Percentiles rank a stretch among this genome's conserved stretches.
These are phyloP conservation scores for Datnioides undecimradiatus DNA, from an alignment of 2,113 vertebrate species.

Conservation along the genomic window DNA sequence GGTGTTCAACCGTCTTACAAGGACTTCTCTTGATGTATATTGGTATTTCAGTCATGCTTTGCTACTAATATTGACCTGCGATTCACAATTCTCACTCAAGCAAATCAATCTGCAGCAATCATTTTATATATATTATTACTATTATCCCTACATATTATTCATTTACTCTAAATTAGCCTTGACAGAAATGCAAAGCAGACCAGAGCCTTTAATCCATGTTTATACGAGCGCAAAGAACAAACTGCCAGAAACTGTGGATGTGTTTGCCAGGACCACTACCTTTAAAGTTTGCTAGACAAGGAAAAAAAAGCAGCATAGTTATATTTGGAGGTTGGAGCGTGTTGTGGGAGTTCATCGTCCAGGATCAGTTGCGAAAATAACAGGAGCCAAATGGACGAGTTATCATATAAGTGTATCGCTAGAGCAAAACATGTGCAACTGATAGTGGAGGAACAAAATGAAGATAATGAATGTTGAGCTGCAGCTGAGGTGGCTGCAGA, in stretches of 20 bases:
- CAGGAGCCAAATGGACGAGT: neutral
- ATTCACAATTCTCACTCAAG: neutral
- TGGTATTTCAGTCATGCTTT: neutral
- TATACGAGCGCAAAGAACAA: neutral
- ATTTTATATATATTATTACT: neutral
- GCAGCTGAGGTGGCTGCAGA: slow-evolving; percentile 17
- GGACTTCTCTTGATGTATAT: neutral
- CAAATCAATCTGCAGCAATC: neutral
- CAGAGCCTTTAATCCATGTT: neutral
- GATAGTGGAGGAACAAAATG: neutral
- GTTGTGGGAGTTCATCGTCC: neutral
- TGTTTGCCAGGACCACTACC: neutral
- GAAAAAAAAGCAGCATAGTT: neutral
- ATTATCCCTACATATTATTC: no score
- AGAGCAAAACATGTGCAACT: slow-evolving; percentile 15
- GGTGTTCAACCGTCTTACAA: neutral
- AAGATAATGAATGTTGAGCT: slow-evolving; percentile 14
- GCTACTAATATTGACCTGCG: neutral
- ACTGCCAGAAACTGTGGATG: neutral
- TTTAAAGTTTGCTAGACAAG: neutral
- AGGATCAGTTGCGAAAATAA: neutral
- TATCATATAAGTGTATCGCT: neutral
- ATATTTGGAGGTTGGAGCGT: neutral
- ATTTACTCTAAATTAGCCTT: slow-evolving; percentile 3
- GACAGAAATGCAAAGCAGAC: neutral